phyloP scores from a whole-genome alignment of 1,140 invertebrate genomes.

The Whitmania pigra region DNA sequence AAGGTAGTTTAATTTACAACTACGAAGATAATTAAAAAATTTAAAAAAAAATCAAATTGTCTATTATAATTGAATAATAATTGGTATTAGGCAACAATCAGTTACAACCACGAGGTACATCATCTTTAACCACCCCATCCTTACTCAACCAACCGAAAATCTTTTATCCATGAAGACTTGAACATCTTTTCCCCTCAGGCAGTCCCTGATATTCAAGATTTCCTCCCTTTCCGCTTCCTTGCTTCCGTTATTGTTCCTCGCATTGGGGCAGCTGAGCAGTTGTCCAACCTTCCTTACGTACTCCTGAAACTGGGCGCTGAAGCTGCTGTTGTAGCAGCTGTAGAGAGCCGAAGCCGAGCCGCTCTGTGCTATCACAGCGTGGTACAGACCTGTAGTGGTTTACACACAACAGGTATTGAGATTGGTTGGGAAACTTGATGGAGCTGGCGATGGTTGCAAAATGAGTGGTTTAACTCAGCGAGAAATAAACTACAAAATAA shows the following conservation, averaged over 20 bases:
- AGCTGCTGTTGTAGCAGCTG: constrained; percentile 3
- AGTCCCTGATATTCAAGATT: constrained; percentile 5
- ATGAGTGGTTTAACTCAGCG: not conserved
- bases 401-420: not conserved
- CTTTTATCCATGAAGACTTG: constrained; percentile 17
- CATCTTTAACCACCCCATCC: not conserved
- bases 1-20: too few species aligned
- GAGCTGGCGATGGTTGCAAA: not conserved
- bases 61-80: too few species aligned
- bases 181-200: constrained; percentile 4
- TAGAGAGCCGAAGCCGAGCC: constrained; percentile 18
- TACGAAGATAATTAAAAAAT: too few species aligned
- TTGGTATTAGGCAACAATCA: too few species aligned
- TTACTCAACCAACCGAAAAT: not conserved
- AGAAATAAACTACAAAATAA: not conserved
- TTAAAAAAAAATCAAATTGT: too few species aligned
- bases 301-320: not conserved
- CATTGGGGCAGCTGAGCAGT: not conserved
- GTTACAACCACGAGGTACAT: too few species aligned
- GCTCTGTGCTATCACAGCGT: constrained; percentile 18
- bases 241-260: not conserved
- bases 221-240: not conserved
- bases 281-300: constrained; percentile 16
- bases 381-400: constrained; percentile 16
- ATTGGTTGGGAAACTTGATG: too few species aligned